These are phyloP conservation scores for Blastobasis lacticolella DNA, from an alignment of 2,888 invertebrate species.

Conservation along the genomic window DNA sequence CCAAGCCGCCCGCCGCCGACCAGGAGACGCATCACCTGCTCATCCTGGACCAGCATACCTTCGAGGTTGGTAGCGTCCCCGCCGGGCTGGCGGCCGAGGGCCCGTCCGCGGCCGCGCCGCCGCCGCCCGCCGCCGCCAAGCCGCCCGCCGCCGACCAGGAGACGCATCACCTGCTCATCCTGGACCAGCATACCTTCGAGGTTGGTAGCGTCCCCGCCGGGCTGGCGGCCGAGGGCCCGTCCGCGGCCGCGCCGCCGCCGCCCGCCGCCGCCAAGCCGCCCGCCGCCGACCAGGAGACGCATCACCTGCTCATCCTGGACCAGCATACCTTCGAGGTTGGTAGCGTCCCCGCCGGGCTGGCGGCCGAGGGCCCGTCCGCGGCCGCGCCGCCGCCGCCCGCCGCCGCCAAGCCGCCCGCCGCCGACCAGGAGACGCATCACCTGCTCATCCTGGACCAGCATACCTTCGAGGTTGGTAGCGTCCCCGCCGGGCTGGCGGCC, in stretches of 20 bases:
- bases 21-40: slow-evolving; percentile 21
- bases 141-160: slow-evolving; percentile 82
- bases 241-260: slow-evolving; percentile 14
- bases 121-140: slow-evolving; percentile 70
- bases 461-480: too few relatives aligned
- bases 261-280: slow-evolving; percentile 73
- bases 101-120: slow-evolving; percentile 19
- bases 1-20: slow-evolving; percentile 27
- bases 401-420: too few relatives aligned
- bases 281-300: slow-evolving; percentile 84
- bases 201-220: slow-evolving; percentile 23
- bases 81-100: slow-evolving; percentile 14
- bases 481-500: too few relatives aligned
- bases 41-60: too few relatives aligned
- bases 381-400: too few relatives aligned
- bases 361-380: slow-evolving; percentile 13
- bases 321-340: slow-evolving; percentile 94
- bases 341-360: slow-evolving; percentile 59
- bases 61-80: background rate
- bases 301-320: slow-evolving; percentile 91
- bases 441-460: too few relatives aligned
- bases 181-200: slow-evolving; percentile 98
- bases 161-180: slow-evolving; percentile 89
- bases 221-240: slow-evolving; percentile 23
- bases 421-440: too few relatives aligned